These are phyloP conservation scores for Sebastes matsubarae DNA, from an alignment of 2,797 vertebrate genomes.

Conservation along the genomic window DNA sequence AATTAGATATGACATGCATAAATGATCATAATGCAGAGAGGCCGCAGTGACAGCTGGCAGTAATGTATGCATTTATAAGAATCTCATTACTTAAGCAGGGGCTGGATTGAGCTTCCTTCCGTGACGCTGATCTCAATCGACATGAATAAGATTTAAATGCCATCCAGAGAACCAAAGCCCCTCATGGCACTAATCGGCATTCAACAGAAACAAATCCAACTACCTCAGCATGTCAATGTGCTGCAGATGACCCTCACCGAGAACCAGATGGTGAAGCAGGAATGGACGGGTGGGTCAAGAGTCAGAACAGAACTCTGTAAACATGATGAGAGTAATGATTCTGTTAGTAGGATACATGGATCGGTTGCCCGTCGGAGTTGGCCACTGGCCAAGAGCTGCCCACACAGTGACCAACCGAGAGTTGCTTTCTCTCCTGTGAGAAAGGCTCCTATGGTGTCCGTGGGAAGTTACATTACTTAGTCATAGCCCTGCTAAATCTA, in stretches of 20 bases:
- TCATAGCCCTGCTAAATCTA: too few relatives aligned
- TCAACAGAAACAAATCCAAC: conserved; percentile 39
- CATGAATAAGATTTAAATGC: conserved; percentile 62
- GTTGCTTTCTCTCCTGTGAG: too few relatives aligned
- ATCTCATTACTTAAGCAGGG: conserved; percentile 53
- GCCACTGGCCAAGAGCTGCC: too few relatives aligned
- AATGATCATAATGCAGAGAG: conserved; percentile 50
- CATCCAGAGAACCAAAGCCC: conserved; percentile 43
- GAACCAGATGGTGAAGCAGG: background rate
- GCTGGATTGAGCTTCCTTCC: conserved; percentile 17
- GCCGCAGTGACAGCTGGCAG: conserved; percentile 15
- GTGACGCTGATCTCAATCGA: conserved; percentile 55
- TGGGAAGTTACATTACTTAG: too few relatives aligned
- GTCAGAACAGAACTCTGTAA: too few relatives aligned
- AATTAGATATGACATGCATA: conserved; percentile 60
- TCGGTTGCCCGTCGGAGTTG: too few relatives aligned
- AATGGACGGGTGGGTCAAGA: too few relatives aligned
- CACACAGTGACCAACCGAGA: too few relatives aligned
- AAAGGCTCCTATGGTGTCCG: too few relatives aligned
- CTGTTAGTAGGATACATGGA: too few relatives aligned
- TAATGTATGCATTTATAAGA: conserved; percentile 56
- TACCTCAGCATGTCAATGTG: conserved; percentile 48
- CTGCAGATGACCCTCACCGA: conserved; percentile 11
- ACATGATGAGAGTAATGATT: too few relatives aligned
- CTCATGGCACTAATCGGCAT: conserved; percentile 47